Conservation (phyloP, 2,113 vertebrate genomes). For the Halichoeres trimaculatus region DNA sequence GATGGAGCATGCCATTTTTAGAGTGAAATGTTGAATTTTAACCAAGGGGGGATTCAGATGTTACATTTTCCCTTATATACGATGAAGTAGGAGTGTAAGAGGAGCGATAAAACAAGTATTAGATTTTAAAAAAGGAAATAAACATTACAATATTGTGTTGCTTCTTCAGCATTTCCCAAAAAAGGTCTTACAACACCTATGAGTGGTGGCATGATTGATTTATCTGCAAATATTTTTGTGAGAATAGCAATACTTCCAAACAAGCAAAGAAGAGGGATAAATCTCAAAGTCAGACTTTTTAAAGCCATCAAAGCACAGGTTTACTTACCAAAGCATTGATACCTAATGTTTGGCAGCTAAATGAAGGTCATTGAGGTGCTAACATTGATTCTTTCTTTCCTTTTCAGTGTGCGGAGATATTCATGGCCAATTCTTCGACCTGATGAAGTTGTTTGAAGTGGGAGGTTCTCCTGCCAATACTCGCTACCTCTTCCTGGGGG, state of each 20-base stretch:
- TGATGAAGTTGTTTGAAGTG: constrained; percentile 88
- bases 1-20: too few species aligned
- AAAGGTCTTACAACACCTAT: too few species aligned
- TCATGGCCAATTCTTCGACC: constrained; percentile 87
- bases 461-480: constrained; percentile 87
- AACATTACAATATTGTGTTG: too few species aligned
- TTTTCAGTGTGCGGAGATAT: constrained; percentile 85
- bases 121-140: too few species aligned
- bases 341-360: background rate
- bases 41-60: too few species aligned
- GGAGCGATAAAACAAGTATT: too few species aligned
- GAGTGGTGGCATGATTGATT: background rate
- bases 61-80: too few species aligned
- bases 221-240: background rate
- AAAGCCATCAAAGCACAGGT: constrained; percentile 39
- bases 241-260: background rate
- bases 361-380: background rate
- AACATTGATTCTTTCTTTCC: constrained; percentile 16
- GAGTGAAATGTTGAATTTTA: too few species aligned
- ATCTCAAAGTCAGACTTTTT: constrained; percentile 22
- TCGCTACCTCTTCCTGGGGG: constrained; percentile 87
- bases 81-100: too few species aligned
- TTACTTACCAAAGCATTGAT: constrained; percentile 6
- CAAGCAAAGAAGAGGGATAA: background rate
- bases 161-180: too few species aligned